These are phyloP conservation scores for Zenarchopterus dispar DNA, from an alignment of 2,797 vertebrate genomes.

Conservation along the genomic window DNA sequence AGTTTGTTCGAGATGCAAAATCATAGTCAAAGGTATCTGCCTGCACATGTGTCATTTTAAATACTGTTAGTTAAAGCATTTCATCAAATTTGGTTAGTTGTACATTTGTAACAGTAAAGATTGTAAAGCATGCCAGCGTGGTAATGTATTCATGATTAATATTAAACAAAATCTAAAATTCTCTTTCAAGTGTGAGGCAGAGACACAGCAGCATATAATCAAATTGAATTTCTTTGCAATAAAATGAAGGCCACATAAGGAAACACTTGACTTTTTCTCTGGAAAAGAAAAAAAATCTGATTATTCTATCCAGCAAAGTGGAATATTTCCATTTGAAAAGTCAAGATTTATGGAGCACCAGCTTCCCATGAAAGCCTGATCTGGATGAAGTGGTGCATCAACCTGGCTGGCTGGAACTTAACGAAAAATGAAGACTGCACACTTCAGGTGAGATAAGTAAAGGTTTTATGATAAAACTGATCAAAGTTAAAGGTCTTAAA, in stretches of 20 bases:
- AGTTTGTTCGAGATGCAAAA: slow-evolving; percentile 16
- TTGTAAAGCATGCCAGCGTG: slow-evolving; percentile 50
- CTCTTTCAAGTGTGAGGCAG: slow-evolving; percentile 82
- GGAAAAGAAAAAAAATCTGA: slow-evolving; percentile 6
- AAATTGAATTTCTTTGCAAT: slow-evolving; percentile 67
- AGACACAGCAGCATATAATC: slow-evolving; percentile 76
- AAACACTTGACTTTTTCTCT: slow-evolving; percentile 28
- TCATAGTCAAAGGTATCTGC: slow-evolving; percentile 5
- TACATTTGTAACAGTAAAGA: slow-evolving; percentile 64
- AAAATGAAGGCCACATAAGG: slow-evolving; percentile 19
- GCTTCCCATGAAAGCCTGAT: background rate
- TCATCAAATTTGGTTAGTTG: slow-evolving; percentile 51
- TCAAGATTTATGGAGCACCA: slow-evolving; percentile 17
- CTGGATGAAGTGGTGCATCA: too few relatives aligned
- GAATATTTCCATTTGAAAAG: slow-evolving; percentile 36
- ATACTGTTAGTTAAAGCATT: slow-evolving; percentile 55
- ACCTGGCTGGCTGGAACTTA: too few relatives aligned
- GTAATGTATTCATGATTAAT: slow-evolving; percentile 82
- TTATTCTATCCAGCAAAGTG: slow-evolving; percentile 26
- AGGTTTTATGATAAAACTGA: too few relatives aligned
- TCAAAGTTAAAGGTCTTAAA: too few relatives aligned
- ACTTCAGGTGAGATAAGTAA: too few relatives aligned
- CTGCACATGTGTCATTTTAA: slow-evolving; percentile 18
- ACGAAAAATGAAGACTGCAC: too few relatives aligned
- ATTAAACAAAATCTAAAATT: slow-evolving; percentile 82